These are phyloP conservation scores for Tichodroma muraria DNA, from an alignment of 2,113 vertebrate species.

Conservation along the genomic window DNA sequence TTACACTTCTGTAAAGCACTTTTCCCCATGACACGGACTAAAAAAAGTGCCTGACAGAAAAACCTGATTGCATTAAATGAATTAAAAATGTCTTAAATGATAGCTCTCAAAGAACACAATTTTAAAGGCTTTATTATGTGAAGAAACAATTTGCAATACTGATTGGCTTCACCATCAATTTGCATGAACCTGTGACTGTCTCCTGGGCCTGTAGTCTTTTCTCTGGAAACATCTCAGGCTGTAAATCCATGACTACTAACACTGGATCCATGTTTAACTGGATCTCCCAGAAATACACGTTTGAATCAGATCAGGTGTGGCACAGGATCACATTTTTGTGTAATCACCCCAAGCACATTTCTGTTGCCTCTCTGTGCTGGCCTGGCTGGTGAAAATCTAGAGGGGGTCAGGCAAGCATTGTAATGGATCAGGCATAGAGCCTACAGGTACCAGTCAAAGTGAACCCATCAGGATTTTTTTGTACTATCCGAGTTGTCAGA, in stretches of 20 bases:
- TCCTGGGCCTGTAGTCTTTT: not conserved
- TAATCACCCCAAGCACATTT: not conserved
- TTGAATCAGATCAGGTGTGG: conserved; percentile 13
- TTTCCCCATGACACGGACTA: not conserved
- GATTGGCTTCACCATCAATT: not conserved
- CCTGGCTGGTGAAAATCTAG: not conserved
- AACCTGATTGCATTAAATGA: not conserved
- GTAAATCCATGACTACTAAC: not conserved
- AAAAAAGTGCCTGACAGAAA: not conserved
- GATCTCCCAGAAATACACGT: not conserved
- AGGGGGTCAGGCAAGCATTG: not conserved
- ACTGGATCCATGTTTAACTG: not conserved
- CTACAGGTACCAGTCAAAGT: not conserved
- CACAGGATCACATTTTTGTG: not conserved
- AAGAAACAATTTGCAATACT: not conserved
- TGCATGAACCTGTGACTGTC: not conserved
- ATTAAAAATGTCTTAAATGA: not conserved
- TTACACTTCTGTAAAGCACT: not conserved
- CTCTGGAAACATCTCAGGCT: not conserved
- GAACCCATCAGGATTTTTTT: not conserved
- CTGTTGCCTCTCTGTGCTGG: not conserved
- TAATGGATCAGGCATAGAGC: not conserved
- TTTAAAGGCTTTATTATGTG: not conserved
- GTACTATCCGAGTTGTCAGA: not conserved
- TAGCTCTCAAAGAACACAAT: not conserved